phyloP scores from a whole-genome alignment of 2,888 invertebrate species.

The Scaptomyza tumidula region DNA sequence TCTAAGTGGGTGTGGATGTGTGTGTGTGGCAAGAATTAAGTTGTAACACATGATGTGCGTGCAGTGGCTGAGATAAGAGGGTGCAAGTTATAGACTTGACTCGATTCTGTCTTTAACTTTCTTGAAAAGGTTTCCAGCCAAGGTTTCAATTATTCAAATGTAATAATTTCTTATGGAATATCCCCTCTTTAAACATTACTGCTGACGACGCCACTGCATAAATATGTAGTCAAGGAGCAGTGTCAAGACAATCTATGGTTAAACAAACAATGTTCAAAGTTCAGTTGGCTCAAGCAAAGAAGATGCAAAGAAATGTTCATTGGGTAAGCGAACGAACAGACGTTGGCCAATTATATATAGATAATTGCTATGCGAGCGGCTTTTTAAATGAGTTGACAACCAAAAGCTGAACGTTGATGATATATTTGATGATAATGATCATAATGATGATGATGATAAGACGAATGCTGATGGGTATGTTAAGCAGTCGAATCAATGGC shows the following conservation, averaged over 20 bases:
- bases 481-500: slow-evolving; percentile 55
- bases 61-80: slow-evolving; percentile 12
- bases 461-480: slow-evolving; percentile 24
- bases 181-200: neutral
- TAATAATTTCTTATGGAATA: too few species aligned
- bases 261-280: slow-evolving; percentile 31
- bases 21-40: slow-evolving; percentile 42
- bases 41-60: slow-evolving; percentile 48
- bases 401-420: slow-evolving; percentile 10
- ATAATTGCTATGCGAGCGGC: slow-evolving; percentile 70
- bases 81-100: neutral
- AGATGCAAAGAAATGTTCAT: slow-evolving; percentile 30
- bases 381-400: slow-evolving; percentile 69
- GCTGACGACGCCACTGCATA: neutral
- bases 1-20: slow-evolving; percentile 4
- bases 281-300: slow-evolving; percentile 9
- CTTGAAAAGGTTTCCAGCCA: too few species aligned
- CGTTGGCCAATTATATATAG: slow-evolving; percentile 66
- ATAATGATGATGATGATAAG: slow-evolving; percentile 17
- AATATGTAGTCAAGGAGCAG: neutral
- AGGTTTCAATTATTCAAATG: too few species aligned
- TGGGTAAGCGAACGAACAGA: slow-evolving; percentile 35
- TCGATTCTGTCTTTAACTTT: too few species aligned
- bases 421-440: slow-evolving; percentile 14
- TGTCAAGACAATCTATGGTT: neutral